Conservation (phyloP, 2,113 vertebrate genomes). For the Lipotes vexillifer region DNA sequence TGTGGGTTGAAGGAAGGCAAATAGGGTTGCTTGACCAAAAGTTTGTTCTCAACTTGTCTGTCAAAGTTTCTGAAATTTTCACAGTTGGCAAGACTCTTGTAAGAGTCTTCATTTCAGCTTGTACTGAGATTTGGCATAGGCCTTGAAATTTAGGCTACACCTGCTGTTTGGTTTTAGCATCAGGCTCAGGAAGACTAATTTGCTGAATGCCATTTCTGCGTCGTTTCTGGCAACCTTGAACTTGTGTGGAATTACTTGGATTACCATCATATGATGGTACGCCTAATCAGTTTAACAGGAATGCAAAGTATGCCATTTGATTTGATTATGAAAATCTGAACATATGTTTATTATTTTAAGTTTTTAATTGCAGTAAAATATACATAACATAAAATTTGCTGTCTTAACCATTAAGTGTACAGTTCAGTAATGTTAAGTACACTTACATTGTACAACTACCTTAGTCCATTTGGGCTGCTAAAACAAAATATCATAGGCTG, state of each 20-base stretch:
- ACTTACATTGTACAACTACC: not conserved
- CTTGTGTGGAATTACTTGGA: not conserved
- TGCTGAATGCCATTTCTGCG: not conserved
- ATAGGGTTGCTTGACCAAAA: not conserved
- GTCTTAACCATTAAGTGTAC: not conserved
- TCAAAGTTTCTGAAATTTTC: not conserved
- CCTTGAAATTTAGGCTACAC: not conserved
- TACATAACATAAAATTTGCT: not conserved
- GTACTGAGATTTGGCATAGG: not conserved
- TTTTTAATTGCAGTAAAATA: not conserved
- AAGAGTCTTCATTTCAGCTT: not conserved
- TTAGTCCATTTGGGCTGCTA: not conserved
- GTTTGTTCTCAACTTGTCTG: not conserved
- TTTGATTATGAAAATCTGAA: not conserved
- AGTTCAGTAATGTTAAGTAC: not conserved
- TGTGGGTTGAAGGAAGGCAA: not conserved
- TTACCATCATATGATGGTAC: not conserved
- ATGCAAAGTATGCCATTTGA: not conserved
- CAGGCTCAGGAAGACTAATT: not conserved
- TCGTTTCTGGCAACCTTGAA: not conserved
- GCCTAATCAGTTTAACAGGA: not conserved
- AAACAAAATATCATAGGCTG: not conserved
- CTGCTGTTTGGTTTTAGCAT: not conserved
- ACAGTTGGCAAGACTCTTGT: not conserved
- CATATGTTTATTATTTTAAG: not conserved